Evolutionary conservation across 2,888 invertebrate genomes (phyloP), one percentile per base, ranked within the genome.

Genomic region (Esperia sulphurella): DNA sequence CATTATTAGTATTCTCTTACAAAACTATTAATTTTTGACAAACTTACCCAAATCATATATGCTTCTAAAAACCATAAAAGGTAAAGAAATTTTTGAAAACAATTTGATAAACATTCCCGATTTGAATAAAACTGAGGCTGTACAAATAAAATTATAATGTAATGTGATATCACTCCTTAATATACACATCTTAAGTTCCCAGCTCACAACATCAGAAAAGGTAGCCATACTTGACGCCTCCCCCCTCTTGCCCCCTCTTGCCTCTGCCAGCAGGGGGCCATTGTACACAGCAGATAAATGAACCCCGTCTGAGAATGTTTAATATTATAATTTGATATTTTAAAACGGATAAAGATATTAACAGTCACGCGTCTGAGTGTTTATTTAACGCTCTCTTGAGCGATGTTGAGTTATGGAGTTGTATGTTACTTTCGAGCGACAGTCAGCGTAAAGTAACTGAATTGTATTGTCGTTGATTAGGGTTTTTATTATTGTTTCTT

Each of bases 311-410:
- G 65, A 78, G 75, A 77, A 80, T 79, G 78, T 75, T 83, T 84
- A 86, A 87, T 87, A 87, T 87, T 88, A 88, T 88, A 88, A 88
- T 88, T 87, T 88, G 88, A 88, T 88, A 88, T 88, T 87, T 86
- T 83, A 75, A 83, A 86, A 83, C 75, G 85, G 78, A 87, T 88
- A 84, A 81, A 87, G 84, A 87, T 88, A 87, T 88, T 86, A 86
- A 86, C 74, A 85, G 82, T 87, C 87, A 84, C 86, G 86, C 81
- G 79, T 72, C 52, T 52, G 64, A 83, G 86, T 88, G 87, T 88
- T 87, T 86, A 85, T 86, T 87, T 84, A 87, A 73, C 87, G 78
- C 78, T 72, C 69, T 65, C 59, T 68, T 62, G 71, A 64, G 67
- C 67, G 66, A 66, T 68, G 69, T 71, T 76, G 83, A 83, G 71